Conservation (phyloP, 2,888 invertebrate genomes). For the Dioctria linearis region DNA sequence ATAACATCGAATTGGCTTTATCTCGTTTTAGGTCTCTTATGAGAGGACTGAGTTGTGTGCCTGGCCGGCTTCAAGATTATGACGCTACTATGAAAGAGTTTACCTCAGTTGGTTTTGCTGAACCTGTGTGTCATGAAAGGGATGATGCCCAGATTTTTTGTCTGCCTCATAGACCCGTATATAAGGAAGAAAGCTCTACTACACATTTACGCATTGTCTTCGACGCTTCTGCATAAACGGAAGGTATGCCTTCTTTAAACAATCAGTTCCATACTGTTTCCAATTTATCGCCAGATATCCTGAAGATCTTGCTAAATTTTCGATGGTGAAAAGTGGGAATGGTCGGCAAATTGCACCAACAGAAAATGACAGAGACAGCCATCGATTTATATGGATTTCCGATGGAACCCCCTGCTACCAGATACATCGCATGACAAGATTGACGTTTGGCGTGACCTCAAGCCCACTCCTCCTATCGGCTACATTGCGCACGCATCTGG, state of each 20-base stretch:
- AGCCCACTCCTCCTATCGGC: background rate
- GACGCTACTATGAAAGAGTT: constrained; percentile 2
- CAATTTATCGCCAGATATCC: background rate
- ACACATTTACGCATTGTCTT: background rate
- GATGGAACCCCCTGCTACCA: background rate
- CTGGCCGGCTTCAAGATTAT: background rate
- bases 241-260: background rate
- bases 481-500: no score
- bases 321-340: background rate
- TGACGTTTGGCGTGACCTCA: constrained; percentile 1
- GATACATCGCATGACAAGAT: background rate
- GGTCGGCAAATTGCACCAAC: background rate
- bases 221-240: background rate
- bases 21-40: background rate
- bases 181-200: background rate
- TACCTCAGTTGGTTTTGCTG: background rate
- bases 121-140: background rate
- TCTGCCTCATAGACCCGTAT: no score
- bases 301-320: background rate
- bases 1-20: background rate
- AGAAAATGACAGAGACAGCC: background rate
- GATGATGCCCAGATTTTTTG: background rate
- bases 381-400: background rate
- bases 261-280: background rate
- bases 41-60: background rate